These are phyloP conservation scores for Zaprionus inermis DNA, from an alignment of 1,140 invertebrate species.

Conservation along the genomic window DNA sequence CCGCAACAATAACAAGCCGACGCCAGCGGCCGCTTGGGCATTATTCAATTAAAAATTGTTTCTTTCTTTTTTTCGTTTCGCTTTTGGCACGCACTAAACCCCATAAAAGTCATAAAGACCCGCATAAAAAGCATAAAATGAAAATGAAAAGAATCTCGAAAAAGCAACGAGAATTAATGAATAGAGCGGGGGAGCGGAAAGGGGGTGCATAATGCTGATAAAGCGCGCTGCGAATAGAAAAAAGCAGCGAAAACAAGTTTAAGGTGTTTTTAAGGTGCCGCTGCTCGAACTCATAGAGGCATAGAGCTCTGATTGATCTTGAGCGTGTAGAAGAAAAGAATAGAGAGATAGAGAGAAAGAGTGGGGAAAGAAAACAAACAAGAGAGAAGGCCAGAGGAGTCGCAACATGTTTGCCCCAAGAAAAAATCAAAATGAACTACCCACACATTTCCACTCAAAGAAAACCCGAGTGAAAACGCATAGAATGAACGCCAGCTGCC, in stretches of 20 bases:
- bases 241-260: constrained; percentile 65
- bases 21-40: constrained; percentile 61
- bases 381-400: constrained; percentile 8
- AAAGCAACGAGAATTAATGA: constrained; percentile 70
- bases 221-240: constrained; percentile 13
- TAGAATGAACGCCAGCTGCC: constrained; percentile 45
- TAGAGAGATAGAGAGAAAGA: background rate
- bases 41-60: constrained; percentile 83
- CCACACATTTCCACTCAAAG: constrained; percentile 61
- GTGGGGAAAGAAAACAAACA: background rate
- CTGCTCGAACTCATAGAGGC: constrained; percentile 13
- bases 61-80: constrained; percentile 54
- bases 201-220: constrained; percentile 9
- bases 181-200: constrained; percentile 25
- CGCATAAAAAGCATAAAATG: constrained; percentile 83
- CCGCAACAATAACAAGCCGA: constrained; percentile 39
- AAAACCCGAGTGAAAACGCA: constrained; percentile 62
- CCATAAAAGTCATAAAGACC: constrained; percentile 84
- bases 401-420: constrained; percentile 63
- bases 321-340: background rate
- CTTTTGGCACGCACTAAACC: constrained; percentile 84
- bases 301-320: constrained; percentile 56
- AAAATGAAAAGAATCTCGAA: constrained; percentile 83
- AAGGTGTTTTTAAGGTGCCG: constrained; percentile 65
- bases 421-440: constrained; percentile 31